Conservation (phyloP, 2,113 vertebrate genomes). For the Bolborhynchus lineola region DNA sequence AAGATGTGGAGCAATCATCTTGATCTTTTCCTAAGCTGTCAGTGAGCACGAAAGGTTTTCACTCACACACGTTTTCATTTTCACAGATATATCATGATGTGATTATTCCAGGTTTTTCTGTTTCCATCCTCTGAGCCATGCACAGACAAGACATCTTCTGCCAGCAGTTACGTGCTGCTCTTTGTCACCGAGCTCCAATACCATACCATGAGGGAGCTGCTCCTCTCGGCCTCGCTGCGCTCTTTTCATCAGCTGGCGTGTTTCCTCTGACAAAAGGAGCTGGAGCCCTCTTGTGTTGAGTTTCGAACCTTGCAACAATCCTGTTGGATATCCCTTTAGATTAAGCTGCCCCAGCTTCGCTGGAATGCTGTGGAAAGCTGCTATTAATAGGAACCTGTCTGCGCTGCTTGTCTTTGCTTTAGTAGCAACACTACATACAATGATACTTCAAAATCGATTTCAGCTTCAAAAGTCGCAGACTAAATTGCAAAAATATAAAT, state of each 20-base stretch:
- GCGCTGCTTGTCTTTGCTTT: not conserved
- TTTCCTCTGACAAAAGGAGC: conserved; percentile 24
- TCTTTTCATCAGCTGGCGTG: not conserved
- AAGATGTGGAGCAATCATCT: not conserved
- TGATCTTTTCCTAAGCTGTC: not conserved
- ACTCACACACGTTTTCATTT: not conserved
- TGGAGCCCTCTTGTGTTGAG: conserved; percentile 57
- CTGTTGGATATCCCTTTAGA: not conserved
- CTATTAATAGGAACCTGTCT: not conserved
- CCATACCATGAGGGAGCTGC: not conserved
- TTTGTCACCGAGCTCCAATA: not conserved
- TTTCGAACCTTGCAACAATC: not conserved
- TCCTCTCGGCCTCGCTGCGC: not conserved
- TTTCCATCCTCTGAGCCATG: not conserved
- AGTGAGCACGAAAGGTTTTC: not conserved
- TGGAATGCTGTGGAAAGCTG: not conserved
- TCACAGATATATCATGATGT: rapidly evolving
- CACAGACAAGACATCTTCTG: not conserved
- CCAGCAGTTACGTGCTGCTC: not conserved
- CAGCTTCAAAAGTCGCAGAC: not conserved
- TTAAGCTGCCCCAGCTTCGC: not conserved
- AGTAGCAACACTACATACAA: rapidly evolving
- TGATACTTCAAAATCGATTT: not conserved
- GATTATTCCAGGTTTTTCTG: not conserved
- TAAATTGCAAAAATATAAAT: not conserved